These are phyloP conservation scores for Allygus modestus DNA, from an alignment of 2,888 invertebrate species.

Conservation along the genomic window DNA sequence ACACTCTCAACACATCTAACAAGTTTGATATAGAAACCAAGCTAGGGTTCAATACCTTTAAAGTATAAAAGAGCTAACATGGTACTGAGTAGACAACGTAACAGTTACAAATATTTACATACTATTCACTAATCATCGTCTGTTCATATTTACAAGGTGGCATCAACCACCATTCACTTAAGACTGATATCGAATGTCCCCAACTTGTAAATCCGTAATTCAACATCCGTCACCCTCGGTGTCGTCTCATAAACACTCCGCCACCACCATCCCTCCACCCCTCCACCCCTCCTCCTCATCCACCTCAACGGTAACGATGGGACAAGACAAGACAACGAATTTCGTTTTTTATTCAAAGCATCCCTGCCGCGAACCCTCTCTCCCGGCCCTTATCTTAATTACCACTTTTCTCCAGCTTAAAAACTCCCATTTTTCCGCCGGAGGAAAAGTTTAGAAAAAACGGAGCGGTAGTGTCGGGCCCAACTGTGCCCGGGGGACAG, in stretches of 20 bases:
- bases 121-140: too few relatives aligned
- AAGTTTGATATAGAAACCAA: too few relatives aligned
- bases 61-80: too few relatives aligned
- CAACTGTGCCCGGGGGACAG: slow-evolving; percentile 62
- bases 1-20: too few relatives aligned
- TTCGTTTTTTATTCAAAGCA: slow-evolving; percentile 50
- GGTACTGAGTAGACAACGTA: too few relatives aligned
- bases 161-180: too few relatives aligned
- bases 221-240: neutral
- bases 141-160: too few relatives aligned
- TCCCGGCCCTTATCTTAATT: slow-evolving; percentile 58
- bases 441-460: slow-evolving; percentile 56
- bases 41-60: too few relatives aligned
- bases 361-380: slow-evolving; percentile 34
- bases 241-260: neutral
- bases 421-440: slow-evolving; percentile 57
- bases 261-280: neutral
- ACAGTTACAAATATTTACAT: too few relatives aligned
- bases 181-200: too few relatives aligned
- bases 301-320: neutral
- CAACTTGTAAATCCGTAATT: neutral
- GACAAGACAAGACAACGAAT: slow-evolving; percentile 58
- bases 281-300: neutral
- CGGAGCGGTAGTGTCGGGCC: slow-evolving; percentile 50
- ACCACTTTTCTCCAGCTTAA: slow-evolving; percentile 59